phyloP scores from a whole-genome alignment of 2,888 invertebrate species.

The Empis stercorea region DNA sequence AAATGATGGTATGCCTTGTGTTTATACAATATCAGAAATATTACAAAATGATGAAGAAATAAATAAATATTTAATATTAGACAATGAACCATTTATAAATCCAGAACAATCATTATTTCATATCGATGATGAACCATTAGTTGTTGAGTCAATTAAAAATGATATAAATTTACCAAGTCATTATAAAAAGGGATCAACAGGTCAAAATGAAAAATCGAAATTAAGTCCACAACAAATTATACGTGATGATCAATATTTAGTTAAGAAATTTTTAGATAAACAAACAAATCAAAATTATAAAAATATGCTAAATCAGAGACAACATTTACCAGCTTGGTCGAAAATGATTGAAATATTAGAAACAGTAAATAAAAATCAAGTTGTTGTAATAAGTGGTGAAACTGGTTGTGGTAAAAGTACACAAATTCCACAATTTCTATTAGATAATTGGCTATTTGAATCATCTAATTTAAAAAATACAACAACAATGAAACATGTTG shows the following conservation, averaged over 20 bases:
- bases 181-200: conserved; percentile 47
- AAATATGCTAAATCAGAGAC: conserved; percentile 49
- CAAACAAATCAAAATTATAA: conserved; percentile 47
- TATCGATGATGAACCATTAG: conserved; percentile 37
- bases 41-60: conserved; percentile 57
- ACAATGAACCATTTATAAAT: conserved; percentile 40
- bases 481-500: conserved; percentile 48
- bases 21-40: conserved; percentile 58
- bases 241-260: conserved; percentile 49
- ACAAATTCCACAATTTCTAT: conserved; percentile 86
- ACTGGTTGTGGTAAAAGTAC: conserved; percentile 78
- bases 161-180: conserved; percentile 42
- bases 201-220: conserved; percentile 40
- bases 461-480: conserved; percentile 36
- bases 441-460: conserved; percentile 68
- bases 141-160: conserved; percentile 24
- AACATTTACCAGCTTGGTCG: conserved; percentile 59
- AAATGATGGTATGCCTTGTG: conserved; percentile 54
- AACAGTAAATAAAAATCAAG: conserved; percentile 46
- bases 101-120: conserved; percentile 47
- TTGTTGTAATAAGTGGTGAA: conserved; percentile 67
- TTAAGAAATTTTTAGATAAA: conserved; percentile 48
- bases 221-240: conserved; percentile 41
- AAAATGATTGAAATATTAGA: conserved; percentile 55
- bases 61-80: conserved; percentile 43